Percentiles rank a stretch among this genome's conserved stretches.
These are phyloP conservation scores for Labroides dimidiatus DNA, from an alignment of 2,797 vertebrate species.

Conservation along the genomic window DNA sequence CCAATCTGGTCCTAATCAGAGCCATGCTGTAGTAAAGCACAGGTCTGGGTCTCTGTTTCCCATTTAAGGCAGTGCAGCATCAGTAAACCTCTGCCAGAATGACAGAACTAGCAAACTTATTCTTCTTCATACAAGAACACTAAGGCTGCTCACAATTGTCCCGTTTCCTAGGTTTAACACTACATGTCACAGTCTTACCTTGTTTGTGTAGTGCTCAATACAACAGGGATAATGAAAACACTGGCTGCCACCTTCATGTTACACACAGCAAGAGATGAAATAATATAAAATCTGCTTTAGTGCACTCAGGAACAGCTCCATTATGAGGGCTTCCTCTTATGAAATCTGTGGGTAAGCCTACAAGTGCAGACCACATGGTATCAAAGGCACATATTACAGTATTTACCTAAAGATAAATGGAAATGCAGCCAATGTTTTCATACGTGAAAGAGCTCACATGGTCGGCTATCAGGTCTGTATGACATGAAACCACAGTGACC, in stretches of 20 bases:
- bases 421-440: constrained; percentile 61
- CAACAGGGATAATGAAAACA: constrained; percentile 10
- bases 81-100: constrained; percentile 73
- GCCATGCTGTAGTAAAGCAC: constrained; percentile 79
- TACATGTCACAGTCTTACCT: constrained; percentile 17
- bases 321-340: constrained; percentile 20
- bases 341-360: constrained; percentile 28
- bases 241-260: not conserved
- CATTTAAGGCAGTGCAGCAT: constrained; percentile 86
- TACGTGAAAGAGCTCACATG: constrained; percentile 41
- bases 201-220: constrained; percentile 14
- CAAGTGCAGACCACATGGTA: constrained; percentile 34
- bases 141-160: constrained; percentile 64
- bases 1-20: constrained; percentile 86
- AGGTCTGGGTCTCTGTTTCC: constrained; percentile 80
- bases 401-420: constrained; percentile 71
- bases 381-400: constrained; percentile 53
- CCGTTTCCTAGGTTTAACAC: constrained; percentile 41
- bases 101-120: constrained; percentile 72
- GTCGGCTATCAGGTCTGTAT: constrained; percentile 65
- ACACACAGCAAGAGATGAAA: not conserved
- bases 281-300: constrained; percentile 14
- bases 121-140: constrained; percentile 67
- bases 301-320: constrained; percentile 9
- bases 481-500: constrained; percentile 54